Conservation (phyloP, 2,888 invertebrate species). For the Drosophila koepferae region DNA sequence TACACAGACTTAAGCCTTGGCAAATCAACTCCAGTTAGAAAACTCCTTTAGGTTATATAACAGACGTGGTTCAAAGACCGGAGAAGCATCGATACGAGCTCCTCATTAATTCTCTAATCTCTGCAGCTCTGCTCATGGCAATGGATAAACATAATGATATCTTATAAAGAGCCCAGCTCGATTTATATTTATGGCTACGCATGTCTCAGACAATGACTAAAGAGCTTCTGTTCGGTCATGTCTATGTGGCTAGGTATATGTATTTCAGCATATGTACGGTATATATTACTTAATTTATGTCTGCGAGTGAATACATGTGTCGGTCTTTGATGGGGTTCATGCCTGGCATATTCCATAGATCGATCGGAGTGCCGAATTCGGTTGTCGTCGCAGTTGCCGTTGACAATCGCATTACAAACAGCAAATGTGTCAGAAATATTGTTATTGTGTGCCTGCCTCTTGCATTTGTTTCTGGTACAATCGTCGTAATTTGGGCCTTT, state of each 20-base stretch:
- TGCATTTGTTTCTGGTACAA: slow-evolving; percentile 75
- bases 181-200: slow-evolving; percentile 11
- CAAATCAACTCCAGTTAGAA: not conserved
- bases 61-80: not conserved
- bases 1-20: not conserved
- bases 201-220: not conserved
- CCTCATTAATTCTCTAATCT: not conserved
- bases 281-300: slow-evolving; percentile 5
- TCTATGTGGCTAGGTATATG: not conserved
- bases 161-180: not conserved
- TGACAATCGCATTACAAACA: slow-evolving; percentile 74
- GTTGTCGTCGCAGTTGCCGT: slow-evolving; percentile 62
- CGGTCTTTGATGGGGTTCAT: slow-evolving; percentile 22
- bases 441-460: slow-evolving; percentile 65
- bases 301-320: slow-evolving; percentile 8
- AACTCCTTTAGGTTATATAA: not conserved
- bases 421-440: slow-evolving; percentile 78
- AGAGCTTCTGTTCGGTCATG: slow-evolving; percentile 12
- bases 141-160: not conserved
- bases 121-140: not conserved
- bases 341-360: slow-evolving; percentile 56
- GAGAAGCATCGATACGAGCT: not conserved
- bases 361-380: slow-evolving; percentile 59
- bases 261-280: not conserved
- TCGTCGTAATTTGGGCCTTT: slow-evolving; percentile 79